A percentile compares a stretch with the other conserved stretches of the same genome.
Evolutionary conservation across 2,888 invertebrate species (phyloP).

Genomic region (Molanna angustata): DNA sequence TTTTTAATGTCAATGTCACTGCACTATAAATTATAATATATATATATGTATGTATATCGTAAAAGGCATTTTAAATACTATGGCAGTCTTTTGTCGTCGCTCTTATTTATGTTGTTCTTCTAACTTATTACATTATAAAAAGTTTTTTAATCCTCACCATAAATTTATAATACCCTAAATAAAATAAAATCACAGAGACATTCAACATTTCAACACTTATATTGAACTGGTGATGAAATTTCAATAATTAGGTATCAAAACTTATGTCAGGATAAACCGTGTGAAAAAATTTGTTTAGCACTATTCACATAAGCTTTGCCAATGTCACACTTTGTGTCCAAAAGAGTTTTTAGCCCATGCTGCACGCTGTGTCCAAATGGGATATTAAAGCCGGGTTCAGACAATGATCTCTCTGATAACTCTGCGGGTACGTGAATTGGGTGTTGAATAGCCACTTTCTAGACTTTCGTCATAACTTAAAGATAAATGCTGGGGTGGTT

Average conservation of each 20-base stretch:
- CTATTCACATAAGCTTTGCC: constrained; percentile 17
- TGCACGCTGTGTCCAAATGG: constrained; percentile 18
- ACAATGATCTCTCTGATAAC: constrained; percentile 95
- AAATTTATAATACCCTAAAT: constrained; percentile 1
- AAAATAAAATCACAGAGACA: constrained; percentile 13
- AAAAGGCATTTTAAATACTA: constrained; percentile 31
- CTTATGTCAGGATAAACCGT: constrained; percentile 5
- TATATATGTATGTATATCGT: too few species aligned
- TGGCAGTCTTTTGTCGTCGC: constrained; percentile 33
- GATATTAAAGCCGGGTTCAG: constrained; percentile 45
- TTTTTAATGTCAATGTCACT: constrained; percentile 8
- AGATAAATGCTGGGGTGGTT: constrained; percentile 83
- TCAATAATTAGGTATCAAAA: not conserved
- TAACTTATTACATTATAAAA: not conserved
- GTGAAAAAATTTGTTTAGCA: constrained; percentile 21
- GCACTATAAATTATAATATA: constrained; percentile 23
- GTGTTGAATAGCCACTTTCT: constrained; percentile 92
- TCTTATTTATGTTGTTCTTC: not conserved
- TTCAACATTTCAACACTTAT: constrained; percentile 5
- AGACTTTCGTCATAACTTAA: constrained; percentile 91
- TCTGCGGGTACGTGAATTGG: constrained; percentile 86
- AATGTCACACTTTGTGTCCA: constrained; percentile 6
- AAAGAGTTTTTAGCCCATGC: constrained; percentile 13
- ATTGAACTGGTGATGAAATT: not conserved
- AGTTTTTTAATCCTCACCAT: not conserved